Evolutionary conservation across 1,140 invertebrate genomes (phyloP), one percentile per base, ranked within the genome.

Genomic region (Drosophila obscura): DNA sequence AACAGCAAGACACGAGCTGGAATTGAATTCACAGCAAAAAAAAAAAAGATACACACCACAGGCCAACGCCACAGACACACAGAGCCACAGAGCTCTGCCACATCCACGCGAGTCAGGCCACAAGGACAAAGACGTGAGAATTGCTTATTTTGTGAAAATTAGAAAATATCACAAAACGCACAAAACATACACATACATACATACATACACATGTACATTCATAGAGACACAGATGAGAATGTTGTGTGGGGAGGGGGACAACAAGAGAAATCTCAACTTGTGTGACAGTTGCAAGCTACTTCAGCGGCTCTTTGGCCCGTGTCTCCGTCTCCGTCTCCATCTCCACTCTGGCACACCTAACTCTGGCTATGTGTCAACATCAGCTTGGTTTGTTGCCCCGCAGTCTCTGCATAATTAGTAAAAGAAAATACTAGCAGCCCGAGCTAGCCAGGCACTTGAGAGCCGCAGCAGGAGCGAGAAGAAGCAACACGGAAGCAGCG

Each of bases 141-240:
- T 88, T 88, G 83, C 84, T 88, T 88, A 88, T 88, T 88, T 88
- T 77, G 72, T 74, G 79, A 83, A 79, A 88, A 88, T 88, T 80
- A 88, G 85, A 88, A 83, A 87, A 87, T 77, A 77, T 88, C 72
- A 77, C 65, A 87, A 26, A 60, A 73, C 73, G 71, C 64, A 80
- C 56, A 60, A 55, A 65, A 64, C 49, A 76, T 44, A 62, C 61
- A 35, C 8, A 52, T 11, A 19, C 24, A 26, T 55, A 28, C 31
- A 16, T 13, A 16, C 16, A 43, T 22, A 26, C 73, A 52, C 60
- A 28, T 44, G 16, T 2, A 51, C 22, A 63, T 35, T 11, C 11
- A 39, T 19, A 60, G 16, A 51, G 1, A 26, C 22, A 26, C n/a
- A 46, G 41, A 26, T 28, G 62, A 2, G 11, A 19, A 8, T 22